Evolutionary conservation across 2,888 invertebrate genomes (phyloP), one percentile per base, ranked within the genome.

Genomic region (Panorpa germanica): DNA sequence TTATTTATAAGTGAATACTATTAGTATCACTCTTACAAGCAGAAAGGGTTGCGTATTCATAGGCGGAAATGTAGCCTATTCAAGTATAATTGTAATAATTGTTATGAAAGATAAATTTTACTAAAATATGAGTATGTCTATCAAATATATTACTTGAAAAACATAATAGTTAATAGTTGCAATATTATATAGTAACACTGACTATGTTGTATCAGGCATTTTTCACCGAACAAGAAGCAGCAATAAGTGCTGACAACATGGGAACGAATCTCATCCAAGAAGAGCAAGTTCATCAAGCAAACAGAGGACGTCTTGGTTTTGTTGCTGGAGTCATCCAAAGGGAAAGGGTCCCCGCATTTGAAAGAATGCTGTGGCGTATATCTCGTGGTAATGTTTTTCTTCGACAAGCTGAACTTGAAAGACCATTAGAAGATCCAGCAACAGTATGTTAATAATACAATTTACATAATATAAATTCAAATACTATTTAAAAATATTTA

Each of bases 361-460:
- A 85, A 49, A 61, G 82, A 28, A 78, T 88, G 72, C 50, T 88
- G 38, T 86, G 85, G 85, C 64, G 85, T 43, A 82, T 82, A 29
- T 83, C 82, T 31, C 64, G 83, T 29, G 85, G 86, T 34, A 82
- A 82, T 44, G 81, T 85, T 9, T 86, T 85, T 43, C 49, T 88
- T 18, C 64, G 77, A 17, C 74, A 77, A 44, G 70, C 74, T 5
- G 82, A 83, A 46, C 70, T 88, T 28, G 70, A 69, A 10, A 66
- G 69, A 23, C 65, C 76, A 3, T 55, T 70, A 38, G 77, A 70
- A 50, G 86, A 77, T 61, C 80, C 70, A 27, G 60, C 69, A 19
- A 73, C 78, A n/a, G 77, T 76, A 55, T 57, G 61, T 44, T 16
- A 11, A 8, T 24, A 31, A 20, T 19, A n/a, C 13, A 26, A 3